Percentiles rank a stretch among this genome's conserved stretches.
These are phyloP conservation scores for Peromyscus maniculatus DNA, from an alignment of 2,113 vertebrate genomes.

Conservation along the genomic window DNA sequence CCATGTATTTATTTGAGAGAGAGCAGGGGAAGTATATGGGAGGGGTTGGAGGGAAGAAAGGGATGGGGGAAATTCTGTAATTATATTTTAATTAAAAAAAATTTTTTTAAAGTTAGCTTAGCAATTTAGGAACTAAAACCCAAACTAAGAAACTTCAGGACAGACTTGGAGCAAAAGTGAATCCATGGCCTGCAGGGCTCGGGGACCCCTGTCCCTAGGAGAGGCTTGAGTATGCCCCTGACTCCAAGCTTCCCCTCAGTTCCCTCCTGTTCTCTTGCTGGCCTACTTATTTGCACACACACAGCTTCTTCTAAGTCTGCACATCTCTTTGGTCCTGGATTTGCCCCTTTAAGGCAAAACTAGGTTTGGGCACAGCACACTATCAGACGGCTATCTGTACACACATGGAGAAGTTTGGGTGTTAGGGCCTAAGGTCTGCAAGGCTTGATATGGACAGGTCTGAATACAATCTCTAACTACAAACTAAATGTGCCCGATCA, in stretches of 20 bases:
- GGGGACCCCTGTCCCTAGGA: not conserved
- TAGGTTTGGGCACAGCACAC: not conserved
- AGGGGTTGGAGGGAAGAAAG: not conserved
- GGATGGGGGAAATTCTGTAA: not conserved
- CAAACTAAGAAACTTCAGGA: not conserved
- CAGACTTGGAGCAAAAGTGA: not conserved
- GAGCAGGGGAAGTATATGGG: no score
- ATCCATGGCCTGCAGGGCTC: fast-evolving
- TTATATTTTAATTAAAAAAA: not conserved
- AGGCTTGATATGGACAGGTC: not conserved
- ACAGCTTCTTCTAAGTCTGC: not conserved
- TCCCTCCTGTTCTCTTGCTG: not conserved
- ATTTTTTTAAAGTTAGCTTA: not conserved
- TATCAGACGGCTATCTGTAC: not conserved
- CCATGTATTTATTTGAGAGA: not conserved
- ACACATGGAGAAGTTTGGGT: conserved; percentile 40
- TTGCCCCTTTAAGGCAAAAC: conserved; percentile 45
- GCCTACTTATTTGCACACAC: not conserved
- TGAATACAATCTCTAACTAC: not conserved
- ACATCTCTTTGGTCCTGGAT: conserved; percentile 4
- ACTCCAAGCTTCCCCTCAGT: not conserved
- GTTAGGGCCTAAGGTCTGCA: conserved; percentile 16
- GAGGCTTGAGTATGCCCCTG: not conserved
- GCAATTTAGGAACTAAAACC: conserved; percentile 13
- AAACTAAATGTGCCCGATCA: conserved; percentile 33